Percentiles rank a stretch among this genome's conserved stretches.
These are phyloP conservation scores for Perca flavescens DNA, from an alignment of 2,113 vertebrate species.

Conservation along the genomic window DNA sequence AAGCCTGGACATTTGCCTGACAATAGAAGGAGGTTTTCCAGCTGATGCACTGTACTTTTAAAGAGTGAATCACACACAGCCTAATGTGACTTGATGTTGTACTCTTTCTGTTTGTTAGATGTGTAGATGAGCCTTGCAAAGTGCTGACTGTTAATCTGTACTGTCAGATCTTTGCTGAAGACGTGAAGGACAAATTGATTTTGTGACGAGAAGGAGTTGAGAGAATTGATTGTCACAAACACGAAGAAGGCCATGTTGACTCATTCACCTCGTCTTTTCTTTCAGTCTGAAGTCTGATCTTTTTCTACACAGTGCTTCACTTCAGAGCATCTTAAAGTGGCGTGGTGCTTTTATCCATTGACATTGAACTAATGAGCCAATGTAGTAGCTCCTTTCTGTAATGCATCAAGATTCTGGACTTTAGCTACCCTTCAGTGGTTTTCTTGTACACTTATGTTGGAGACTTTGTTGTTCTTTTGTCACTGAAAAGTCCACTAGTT, in stretches of 20 bases:
- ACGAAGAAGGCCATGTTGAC: neutral
- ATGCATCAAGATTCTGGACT: neutral
- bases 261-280: slow-evolving; percentile 1
- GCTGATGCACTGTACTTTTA: slow-evolving; percentile 35
- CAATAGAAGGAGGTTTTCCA: slow-evolving; percentile 28
- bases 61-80: slow-evolving; percentile 14
- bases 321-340: neutral
- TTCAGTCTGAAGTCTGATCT: neutral
- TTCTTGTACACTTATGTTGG: neutral
- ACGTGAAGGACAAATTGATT: slow-evolving; percentile 39
- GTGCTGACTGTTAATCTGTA: neutral
- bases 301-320: slow-evolving; percentile 5
- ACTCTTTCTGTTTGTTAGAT: neutral
- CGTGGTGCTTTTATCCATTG: neutral
- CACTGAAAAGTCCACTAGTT: neutral
- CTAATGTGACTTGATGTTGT: neutral
- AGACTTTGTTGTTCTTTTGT: neutral
- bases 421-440: neutral
- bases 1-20: slow-evolving; percentile 23
- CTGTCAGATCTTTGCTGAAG: slow-evolving; percentile 3
- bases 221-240: slow-evolving; percentile 2
- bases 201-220: neutral
- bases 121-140: neutral
- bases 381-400: neutral
- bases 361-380: slow-evolving; percentile 17